phyloP scores from a whole-genome alignment of 2,113 vertebrate species.

The Ondatra zibethicus region DNA sequence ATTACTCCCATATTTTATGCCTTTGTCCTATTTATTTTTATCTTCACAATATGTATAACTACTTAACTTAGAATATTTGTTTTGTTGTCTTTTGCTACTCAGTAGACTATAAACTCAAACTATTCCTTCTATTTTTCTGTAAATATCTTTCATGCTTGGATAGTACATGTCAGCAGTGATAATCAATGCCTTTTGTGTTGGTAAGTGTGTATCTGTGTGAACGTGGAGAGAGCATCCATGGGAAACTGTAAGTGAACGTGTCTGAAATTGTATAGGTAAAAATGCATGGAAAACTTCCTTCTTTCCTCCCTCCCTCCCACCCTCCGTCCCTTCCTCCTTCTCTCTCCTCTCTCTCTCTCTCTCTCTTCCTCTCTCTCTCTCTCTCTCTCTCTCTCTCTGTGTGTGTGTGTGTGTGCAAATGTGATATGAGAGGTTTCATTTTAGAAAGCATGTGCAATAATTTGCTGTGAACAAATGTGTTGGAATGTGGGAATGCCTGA shows the following conservation, averaged over 20 bases:
- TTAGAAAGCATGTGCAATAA: neutral
- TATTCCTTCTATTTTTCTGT: neutral
- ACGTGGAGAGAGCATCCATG: neutral
- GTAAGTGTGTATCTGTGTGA: neutral
- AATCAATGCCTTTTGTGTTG: neutral
- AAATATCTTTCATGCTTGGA: neutral
- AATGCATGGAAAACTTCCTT: neutral
- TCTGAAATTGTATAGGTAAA: neutral
- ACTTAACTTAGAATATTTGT: neutral
- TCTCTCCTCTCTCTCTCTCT: no score
- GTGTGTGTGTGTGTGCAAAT: neutral
- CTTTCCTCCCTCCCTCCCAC: no score
- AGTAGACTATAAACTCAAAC: conserved; percentile 1
- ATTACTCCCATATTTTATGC: neutral
- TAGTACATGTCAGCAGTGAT: neutral
- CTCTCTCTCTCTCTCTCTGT: neutral
- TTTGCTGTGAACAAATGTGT: neutral
- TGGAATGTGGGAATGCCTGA: neutral
- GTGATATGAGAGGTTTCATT: neutral
- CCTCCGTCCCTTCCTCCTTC: no score
- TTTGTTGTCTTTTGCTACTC: neutral
- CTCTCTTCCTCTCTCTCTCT: no score
- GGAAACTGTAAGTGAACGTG: neutral
- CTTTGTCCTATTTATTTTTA: neutral
- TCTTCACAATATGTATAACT: neutral